These are phyloP conservation scores for Shinisaurus crocodilurus DNA, from an alignment of 2,113 vertebrate genomes.

Conservation along the genomic window DNA sequence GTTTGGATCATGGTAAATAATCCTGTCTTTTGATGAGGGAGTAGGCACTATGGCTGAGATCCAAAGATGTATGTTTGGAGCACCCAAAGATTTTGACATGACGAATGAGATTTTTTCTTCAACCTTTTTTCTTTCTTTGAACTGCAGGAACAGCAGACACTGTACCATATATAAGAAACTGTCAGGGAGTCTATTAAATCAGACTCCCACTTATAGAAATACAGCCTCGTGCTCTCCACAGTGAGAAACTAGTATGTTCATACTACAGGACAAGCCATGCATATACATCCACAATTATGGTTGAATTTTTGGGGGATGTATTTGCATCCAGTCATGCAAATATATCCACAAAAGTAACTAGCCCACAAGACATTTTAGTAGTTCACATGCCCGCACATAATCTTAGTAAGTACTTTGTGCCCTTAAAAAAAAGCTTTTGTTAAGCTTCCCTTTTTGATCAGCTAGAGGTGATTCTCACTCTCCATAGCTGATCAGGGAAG, in stretches of 20 bases:
- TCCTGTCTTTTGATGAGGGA: background rate
- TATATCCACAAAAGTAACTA: background rate
- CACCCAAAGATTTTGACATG: background rate
- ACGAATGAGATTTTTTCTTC: background rate
- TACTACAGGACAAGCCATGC: background rate
- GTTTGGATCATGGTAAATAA: background rate
- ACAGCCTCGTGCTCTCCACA: background rate
- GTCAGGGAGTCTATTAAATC: background rate
- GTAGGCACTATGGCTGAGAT: background rate
- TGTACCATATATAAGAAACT: background rate
- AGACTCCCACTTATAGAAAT: conserved; percentile 1
- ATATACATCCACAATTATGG: no score
- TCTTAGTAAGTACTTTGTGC: background rate
- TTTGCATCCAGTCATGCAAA: background rate
- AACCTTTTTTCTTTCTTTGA: background rate
- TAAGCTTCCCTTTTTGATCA: background rate
- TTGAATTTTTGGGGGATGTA: no score
- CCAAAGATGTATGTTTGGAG: background rate
- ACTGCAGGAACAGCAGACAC: background rate
- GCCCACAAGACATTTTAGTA: background rate
- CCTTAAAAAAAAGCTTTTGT: background rate
- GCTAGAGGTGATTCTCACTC: background rate
- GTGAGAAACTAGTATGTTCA: background rate
- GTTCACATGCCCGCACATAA: background rate
- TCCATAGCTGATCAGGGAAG: background rate